Base-by-base conservation (phyloP, 1,140 invertebrate genomes). In the Drosophila truncata region DNA sequence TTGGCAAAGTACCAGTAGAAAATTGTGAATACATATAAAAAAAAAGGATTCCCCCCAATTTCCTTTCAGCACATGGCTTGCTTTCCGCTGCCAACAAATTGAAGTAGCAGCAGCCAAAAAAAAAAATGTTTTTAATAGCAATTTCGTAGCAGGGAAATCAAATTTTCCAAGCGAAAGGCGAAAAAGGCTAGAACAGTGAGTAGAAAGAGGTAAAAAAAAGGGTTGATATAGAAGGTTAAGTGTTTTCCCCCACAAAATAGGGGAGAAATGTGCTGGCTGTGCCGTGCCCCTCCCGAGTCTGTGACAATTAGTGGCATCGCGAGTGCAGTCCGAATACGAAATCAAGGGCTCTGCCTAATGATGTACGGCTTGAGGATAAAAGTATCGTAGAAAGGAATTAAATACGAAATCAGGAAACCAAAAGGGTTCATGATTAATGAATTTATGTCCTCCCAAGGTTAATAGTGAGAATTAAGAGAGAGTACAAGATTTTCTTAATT, bases 101-200 rank as follows among this genome's bases (percentile, higher is more conserved):
- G 29, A 33, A 37, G 52, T 35, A 54, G 31, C 31, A 23, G 31
- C 18, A 37, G 18, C 13, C 13, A 35, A 54, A 54, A 23, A 29
- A 33, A 20, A 35, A 0, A 20, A 16, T 11, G 23, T 23, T 20
- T 54, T 54, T 54, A 23, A 54, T 37, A 54, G 50, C 50, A 54
- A 54, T 54, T 35, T 54, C 50, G 50, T 16, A 37, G 52, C 20
- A 37, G 31, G 52, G 52, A 54, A 54, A 54, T 54, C 52, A 54
- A 54, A 54, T 54, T 54, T 54, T 54, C 52, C 52, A 54, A 54
- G 11, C 52, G 31, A 54, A 54, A 54, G 14, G 31, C 50, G 18
- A 35, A 14, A 35, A 23, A 9, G 50, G 50, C 18, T 52, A 14
- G 18, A 52, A 52, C 49, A 20, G 18, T 7, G 1, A 3, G 50